Base-by-base conservation (phyloP, 1,140 invertebrate genomes). In the Brachionus rotundiformis region DNA sequence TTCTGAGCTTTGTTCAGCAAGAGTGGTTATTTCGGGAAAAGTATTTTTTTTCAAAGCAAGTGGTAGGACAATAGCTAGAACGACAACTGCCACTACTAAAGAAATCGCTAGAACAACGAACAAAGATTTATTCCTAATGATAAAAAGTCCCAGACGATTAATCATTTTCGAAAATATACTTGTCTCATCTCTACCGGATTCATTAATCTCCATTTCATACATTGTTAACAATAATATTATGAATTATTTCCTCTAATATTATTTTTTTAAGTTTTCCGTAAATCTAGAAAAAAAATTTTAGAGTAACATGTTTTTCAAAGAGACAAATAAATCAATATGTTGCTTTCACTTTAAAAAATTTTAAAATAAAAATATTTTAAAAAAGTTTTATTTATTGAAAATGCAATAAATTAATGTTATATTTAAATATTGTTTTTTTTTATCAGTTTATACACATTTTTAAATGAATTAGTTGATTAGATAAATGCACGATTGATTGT, bases 311-410 rank as follows among this genome's bases (percentile, higher is more conserved):
- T 29, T 63, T 63, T 63, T 23, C 6, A 25, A 29, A 5, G 6
- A 63, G 23, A 29, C 13, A 33, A 63, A 63, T 11, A 63, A 63
- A 63, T 63, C 61, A 63, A 63, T 63, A 63, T 63, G 61, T 63
- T 63, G 16, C 47, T 54, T 54, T 54, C 47, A 54, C 47, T n/a
- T n/a, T n/a, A 19, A 23, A 7, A 16, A 54, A 54, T 54, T 54
- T 54, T 7, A 39, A 41, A 41, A 41, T 11, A 41, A 41, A 41
- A 41, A n/a, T n/a, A n/a, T 39, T 39, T 39, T 54, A 7, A 19
- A 7, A 54, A 54, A 54, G 47, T 19, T 54, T 54, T 23, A 2
- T 23, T 54, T 54, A 54, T 54, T 54, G 47, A 54, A 23, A 54
- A 19, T 54, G 8, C 19, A 54, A 54, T 54, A 54, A 54, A 19